Evolutionary conservation across 1,140 invertebrate genomes (phyloP).

Genomic region (Diachasma alloeum): DNA sequence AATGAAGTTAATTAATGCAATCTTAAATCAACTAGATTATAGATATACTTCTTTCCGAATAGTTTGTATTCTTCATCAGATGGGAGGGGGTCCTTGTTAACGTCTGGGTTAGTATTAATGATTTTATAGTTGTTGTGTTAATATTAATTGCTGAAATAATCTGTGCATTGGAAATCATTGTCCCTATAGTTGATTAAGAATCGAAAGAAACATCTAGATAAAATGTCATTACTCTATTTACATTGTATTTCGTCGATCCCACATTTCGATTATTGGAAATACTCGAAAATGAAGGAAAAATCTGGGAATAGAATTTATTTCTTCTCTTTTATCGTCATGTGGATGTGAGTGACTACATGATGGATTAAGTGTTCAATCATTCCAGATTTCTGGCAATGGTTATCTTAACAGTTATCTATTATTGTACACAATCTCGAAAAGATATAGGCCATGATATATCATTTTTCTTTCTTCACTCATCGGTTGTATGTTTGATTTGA

Average conservation of each 20-base stretch:
- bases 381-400: background rate
- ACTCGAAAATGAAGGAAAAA: background rate
- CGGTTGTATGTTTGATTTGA: background rate
- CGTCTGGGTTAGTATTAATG: too few relatives aligned
- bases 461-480: background rate
- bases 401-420: background rate
- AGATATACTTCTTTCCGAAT: background rate
- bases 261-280: background rate
- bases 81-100: background rate
- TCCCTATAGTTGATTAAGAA: background rate
- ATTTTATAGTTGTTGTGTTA: background rate
- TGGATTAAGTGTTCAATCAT: background rate
- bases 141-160: background rate
- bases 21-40: constrained; percentile 8
- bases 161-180: background rate
- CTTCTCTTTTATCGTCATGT: too few relatives aligned
- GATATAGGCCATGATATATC: background rate
- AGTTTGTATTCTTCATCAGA: background rate
- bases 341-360: background rate
- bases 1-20: background rate
- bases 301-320: too few relatives aligned
- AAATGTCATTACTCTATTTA: background rate
- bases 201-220: background rate
- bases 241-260: background rate
- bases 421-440: constrained; percentile 4